These are phyloP conservation scores for Platanista minor DNA, from an alignment of 2,113 vertebrate species.

Conservation along the genomic window DNA sequence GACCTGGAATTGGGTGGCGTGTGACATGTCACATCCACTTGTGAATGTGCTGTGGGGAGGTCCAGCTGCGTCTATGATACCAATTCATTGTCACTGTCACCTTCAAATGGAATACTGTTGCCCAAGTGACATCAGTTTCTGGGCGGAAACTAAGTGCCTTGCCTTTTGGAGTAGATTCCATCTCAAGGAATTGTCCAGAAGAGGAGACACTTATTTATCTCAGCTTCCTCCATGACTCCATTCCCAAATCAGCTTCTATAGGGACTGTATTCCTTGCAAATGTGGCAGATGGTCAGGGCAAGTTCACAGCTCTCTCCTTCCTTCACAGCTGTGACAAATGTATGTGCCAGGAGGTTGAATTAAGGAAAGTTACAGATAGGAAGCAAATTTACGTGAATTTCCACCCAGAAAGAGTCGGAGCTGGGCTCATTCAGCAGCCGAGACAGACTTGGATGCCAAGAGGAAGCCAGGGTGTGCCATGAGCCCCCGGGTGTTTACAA, in stretches of 20 bases:
- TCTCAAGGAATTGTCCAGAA: neutral
- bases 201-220: neutral
- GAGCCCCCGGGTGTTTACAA: too few relatives aligned
- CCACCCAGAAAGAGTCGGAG: neutral
- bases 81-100: accelerated
- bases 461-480: neutral
- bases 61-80: too few relatives aligned
- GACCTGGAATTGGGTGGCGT: neutral
- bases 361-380: neutral
- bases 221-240: neutral
- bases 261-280: neutral
- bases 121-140: neutral
- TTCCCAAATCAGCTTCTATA: neutral
- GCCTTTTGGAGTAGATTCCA: neutral
- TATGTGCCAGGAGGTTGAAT: accelerated
- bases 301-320: neutral
- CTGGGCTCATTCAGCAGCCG: neutral
- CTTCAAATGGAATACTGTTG: neutral
- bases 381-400: neutral
- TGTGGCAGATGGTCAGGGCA: neutral
- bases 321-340: neutral
- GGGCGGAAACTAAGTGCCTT: neutral
- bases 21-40: neutral
- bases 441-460: too few relatives aligned
- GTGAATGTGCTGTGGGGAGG: neutral